phyloP scores from a whole-genome alignment of 2,797 vertebrate species.

The Melanogrammus aeglefinus region DNA sequence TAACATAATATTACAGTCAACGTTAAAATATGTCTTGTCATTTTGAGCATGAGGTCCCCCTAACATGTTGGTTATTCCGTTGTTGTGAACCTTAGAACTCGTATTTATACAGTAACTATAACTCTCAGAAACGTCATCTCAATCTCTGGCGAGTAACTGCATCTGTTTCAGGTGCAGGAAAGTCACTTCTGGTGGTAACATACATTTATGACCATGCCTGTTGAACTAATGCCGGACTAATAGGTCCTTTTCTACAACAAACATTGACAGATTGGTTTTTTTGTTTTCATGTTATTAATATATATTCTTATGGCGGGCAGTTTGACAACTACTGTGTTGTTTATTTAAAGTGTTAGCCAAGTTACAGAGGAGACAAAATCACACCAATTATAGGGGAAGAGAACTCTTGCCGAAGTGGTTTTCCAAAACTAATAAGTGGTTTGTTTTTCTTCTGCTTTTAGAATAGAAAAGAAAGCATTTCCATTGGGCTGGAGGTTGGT shows the following conservation, averaged over 20 bases:
- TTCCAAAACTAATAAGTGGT: neutral
- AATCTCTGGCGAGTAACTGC: neutral
- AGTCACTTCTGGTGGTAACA: neutral
- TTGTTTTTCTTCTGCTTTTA: neutral
- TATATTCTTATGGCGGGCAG: neutral
- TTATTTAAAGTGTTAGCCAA: neutral
- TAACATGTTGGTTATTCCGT: too few species aligned
- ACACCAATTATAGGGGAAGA: neutral
- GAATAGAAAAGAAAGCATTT: neutral
- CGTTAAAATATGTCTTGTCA: conserved; percentile 39
- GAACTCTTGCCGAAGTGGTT: neutral
- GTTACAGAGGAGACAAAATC: neutral
- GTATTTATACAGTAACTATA: neutral
- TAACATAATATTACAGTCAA: conserved; percentile 52
- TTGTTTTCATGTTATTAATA: neutral
- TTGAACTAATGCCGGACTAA: neutral
- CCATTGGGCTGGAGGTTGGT: neutral
- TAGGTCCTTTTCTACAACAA: neutral
- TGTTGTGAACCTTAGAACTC: neutral
- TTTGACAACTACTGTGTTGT: neutral
- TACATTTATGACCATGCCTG: neutral
- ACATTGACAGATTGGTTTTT: neutral
- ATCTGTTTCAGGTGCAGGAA: neutral
- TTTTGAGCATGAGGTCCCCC: neutral
- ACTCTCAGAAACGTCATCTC: neutral